Conservation (phyloP, 2,113 vertebrate genomes). For the Colinus virginianus region DNA sequence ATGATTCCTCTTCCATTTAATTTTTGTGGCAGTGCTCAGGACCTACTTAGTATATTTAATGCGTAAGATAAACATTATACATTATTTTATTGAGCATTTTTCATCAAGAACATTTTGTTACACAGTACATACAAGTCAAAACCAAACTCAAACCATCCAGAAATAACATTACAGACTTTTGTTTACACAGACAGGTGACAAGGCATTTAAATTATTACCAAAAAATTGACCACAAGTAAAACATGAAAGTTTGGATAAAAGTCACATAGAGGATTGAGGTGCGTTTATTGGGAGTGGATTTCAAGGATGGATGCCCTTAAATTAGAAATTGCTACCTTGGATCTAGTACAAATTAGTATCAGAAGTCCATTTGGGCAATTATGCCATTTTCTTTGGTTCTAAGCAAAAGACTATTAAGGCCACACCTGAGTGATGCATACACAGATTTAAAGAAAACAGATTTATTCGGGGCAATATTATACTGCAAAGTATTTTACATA, state of each 20-base stretch:
- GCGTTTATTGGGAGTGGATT: not conserved
- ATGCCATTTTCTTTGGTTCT: not conserved
- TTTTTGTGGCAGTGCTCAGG: not conserved
- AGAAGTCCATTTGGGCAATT: not conserved
- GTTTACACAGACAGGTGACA: not conserved
- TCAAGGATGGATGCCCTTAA: not conserved
- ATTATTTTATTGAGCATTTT: not conserved
- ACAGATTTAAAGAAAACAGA: not conserved
- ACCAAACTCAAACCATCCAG: not conserved
- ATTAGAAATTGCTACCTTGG: not conserved
- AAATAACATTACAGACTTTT: not conserved
- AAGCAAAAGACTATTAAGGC: not conserved
- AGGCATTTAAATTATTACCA: not conserved
- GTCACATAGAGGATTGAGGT: not conserved
- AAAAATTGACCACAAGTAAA: not conserved
- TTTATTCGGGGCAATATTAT: not conserved
- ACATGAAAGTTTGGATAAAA: not conserved
- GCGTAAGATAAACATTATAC: not conserved
- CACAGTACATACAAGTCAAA: not conserved
- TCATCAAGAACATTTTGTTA: not conserved
- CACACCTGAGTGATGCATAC: not conserved
- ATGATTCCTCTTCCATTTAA: not conserved
- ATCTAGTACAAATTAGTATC: not conserved
- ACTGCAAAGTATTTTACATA: not conserved
- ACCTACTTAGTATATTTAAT: not conserved